phyloP scores from a whole-genome alignment of 2,113 vertebrate species.

The Scophthalmus maximus region DNA sequence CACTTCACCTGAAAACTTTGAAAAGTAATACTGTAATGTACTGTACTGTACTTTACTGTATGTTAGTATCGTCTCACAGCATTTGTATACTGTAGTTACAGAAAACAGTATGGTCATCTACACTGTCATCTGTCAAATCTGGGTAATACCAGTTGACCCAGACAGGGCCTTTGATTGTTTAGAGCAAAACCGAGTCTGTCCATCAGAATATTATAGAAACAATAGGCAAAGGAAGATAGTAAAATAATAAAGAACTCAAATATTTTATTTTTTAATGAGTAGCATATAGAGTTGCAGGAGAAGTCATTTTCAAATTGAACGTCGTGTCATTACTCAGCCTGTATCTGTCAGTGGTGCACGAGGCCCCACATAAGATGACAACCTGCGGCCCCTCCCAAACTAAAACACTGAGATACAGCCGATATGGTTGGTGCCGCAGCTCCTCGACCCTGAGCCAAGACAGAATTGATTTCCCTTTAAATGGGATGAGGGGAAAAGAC shows the following conservation, averaged over 20 bases:
- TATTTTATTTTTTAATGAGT: neutral
- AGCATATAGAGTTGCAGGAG: neutral
- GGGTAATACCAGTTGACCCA: neutral
- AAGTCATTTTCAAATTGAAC: conserved; percentile 31
- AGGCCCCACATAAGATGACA: conserved; percentile 46
- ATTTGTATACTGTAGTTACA: too few species aligned
- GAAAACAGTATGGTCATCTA: neutral
- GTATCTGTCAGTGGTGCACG: conserved; percentile 36
- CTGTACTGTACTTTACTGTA: too few species aligned
- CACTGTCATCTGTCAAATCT: neutral
- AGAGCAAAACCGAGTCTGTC: too few species aligned
- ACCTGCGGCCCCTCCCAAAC: conserved; percentile 50
- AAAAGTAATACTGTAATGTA: too few species aligned
- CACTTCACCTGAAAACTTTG: too few species aligned
- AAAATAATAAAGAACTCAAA: conserved; percentile 3
- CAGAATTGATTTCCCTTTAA: conserved; percentile 66
- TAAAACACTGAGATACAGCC: conserved; percentile 35
- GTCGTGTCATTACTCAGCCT: conserved; percentile 19
- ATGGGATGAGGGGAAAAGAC: conserved; percentile 43
- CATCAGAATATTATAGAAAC: too few species aligned
- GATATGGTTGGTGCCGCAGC: conserved; percentile 47
- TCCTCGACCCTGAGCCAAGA: conserved; percentile 63
- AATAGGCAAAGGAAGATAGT: too few species aligned
- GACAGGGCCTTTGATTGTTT: neutral
- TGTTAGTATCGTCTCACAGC: too few species aligned